Evolutionary conservation across 1,140 invertebrate genomes (phyloP).

Genomic region (Scaptomyza montana): DNA sequence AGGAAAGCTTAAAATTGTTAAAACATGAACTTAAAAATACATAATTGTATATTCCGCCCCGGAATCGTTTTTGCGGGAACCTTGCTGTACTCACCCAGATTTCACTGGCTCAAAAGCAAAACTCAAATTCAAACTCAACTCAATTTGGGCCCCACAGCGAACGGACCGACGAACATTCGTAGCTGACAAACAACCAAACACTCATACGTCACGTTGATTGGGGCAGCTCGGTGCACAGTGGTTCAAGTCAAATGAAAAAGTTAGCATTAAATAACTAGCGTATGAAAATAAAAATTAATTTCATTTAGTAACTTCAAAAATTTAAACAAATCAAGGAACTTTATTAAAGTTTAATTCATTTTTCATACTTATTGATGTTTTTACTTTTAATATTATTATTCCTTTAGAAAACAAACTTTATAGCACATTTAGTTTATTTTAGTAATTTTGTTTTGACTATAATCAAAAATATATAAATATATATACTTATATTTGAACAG

Average conservation of each 20-base stretch:
- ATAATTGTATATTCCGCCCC: constrained; percentile 79
- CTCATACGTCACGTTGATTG: constrained; percentile 77
- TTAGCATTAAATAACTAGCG: too few relatives aligned
- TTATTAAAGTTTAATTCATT: too few relatives aligned
- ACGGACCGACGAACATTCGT: constrained; percentile 38
- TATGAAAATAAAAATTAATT: too few relatives aligned
- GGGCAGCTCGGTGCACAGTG: constrained; percentile 55
- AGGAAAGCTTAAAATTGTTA: constrained; percentile 62
- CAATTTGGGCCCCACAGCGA: constrained; percentile 20
- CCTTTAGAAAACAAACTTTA: too few relatives aligned
- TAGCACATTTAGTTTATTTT: too few relatives aligned
- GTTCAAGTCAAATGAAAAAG: background rate
- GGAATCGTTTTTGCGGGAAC: constrained; percentile 32
- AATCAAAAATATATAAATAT: too few relatives aligned
- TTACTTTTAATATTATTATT: too few relatives aligned
- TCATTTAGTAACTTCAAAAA: too few relatives aligned
- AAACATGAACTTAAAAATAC: constrained; percentile 83
- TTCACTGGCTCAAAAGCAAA: constrained; percentile 21
- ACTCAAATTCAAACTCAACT: background rate
- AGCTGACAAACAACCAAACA: constrained; percentile 75
- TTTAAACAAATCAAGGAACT: too few relatives aligned
- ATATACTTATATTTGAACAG: too few relatives aligned
- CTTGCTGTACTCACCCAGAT: constrained; percentile 3
- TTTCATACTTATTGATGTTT: too few relatives aligned
- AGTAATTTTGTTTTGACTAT: too few relatives aligned